Evolutionary conservation across 2,113 vertebrate species (phyloP).

Genomic region (Gallinago paraguaiae): DNA sequence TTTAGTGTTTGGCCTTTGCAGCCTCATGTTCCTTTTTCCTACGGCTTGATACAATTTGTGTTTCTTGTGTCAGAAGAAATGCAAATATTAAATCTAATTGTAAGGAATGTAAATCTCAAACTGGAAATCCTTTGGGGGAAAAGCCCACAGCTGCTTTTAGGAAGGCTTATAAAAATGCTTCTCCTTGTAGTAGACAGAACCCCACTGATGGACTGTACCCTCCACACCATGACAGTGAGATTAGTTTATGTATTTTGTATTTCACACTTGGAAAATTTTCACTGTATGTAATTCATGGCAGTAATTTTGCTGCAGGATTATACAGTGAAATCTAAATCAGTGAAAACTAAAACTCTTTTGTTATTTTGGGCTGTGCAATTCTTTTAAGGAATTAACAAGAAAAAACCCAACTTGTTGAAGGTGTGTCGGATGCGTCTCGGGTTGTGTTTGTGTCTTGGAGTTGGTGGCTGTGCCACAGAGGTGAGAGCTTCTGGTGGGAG

Average conservation of each 20-base stretch:
- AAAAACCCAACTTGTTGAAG: neutral
- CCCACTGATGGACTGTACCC: neutral
- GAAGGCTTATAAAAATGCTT: neutral
- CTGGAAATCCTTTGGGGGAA: neutral
- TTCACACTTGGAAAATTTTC: neutral
- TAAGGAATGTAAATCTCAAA: neutral
- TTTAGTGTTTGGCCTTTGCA: neutral
- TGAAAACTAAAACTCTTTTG: neutral
- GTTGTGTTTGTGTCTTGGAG: neutral
- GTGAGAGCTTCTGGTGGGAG: neutral
- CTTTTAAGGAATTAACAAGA: neutral
- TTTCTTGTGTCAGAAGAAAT: neutral
- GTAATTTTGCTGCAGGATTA: neutral
- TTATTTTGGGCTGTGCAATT: neutral
- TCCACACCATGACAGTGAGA: neutral
- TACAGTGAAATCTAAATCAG: neutral
- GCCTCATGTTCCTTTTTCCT: neutral
- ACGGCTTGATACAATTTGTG: neutral
- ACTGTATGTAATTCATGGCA: neutral
- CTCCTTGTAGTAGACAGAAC: neutral
- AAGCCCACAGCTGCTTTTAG: neutral
- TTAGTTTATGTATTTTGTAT: neutral
- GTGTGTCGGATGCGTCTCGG: neutral
- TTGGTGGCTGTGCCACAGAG: rapidly evolving
- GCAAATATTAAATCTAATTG: neutral